phyloP scores from a whole-genome alignment of 2,888 invertebrate species.

The Caenorhabditis zanzibari region DNA sequence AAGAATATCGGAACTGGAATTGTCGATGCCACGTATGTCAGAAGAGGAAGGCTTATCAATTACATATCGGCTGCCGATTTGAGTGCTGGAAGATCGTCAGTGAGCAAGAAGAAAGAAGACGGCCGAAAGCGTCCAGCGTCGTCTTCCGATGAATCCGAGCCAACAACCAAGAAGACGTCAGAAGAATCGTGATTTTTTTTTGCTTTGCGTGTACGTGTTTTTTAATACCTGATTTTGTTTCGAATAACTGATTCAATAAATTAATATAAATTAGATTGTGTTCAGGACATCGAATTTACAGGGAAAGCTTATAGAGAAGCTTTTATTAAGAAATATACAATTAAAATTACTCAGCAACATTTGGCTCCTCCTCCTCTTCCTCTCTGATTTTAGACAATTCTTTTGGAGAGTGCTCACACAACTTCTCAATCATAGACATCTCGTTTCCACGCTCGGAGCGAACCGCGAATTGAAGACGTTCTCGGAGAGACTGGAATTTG shows the following conservation, averaged over 20 bases:
- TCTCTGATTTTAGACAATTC: constrained; percentile 67
- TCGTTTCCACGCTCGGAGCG: constrained; percentile 53
- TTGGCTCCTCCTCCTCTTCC: constrained; percentile 48
- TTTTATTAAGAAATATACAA: too few species aligned
- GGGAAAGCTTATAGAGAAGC: too few species aligned
- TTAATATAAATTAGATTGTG: too few species aligned
- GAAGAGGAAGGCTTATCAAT: constrained; percentile 1
- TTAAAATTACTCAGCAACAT: background rate
- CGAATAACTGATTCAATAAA: too few species aligned
- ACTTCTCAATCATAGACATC: constrained; percentile 59
- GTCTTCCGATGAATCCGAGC: too few species aligned
- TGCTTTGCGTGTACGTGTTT: too few species aligned
- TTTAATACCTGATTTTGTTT: too few species aligned
- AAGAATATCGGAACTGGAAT: background rate
- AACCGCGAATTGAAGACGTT: constrained; percentile 66
- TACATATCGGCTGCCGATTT: background rate
- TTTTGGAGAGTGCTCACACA: constrained; percentile 63
- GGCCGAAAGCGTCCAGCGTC: too few species aligned
- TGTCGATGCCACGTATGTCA: constrained; percentile 8
- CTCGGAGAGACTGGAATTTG: constrained; percentile 63
- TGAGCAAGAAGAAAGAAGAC: too few species aligned
- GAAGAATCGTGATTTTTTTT: too few species aligned
- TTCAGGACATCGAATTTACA: too few species aligned
- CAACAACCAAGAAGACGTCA: too few species aligned
- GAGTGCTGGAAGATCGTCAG: background rate